Base-by-base conservation (phyloP, 1,140 invertebrate genomes). In the Brachionus manjavacas region DNA sequence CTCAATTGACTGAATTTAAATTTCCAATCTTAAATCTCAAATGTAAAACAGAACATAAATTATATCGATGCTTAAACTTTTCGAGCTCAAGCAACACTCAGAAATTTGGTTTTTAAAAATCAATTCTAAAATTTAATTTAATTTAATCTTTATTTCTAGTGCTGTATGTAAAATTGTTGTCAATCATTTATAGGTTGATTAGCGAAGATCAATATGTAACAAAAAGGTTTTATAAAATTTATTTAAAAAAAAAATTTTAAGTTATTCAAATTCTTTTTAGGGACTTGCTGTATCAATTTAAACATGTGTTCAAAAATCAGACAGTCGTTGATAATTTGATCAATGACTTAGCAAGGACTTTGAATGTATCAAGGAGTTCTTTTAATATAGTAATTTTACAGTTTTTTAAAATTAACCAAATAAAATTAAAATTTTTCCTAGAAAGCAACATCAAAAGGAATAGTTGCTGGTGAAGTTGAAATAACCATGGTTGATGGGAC, bases 231-330 rank as follows among this genome's bases (percentile, higher is more conserved):
- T 9, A 28, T 9, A 20, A 12, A 60, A 60, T 11, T 25, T 8
- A 9, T 28, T 78, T 55, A 9, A 78, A 25, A 31, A 6, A 46
- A 55, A 78, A 14, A 49, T 46, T 4, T 4, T n/a, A 28, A 31
- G 0, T n/a, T 28, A 35, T 12, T 78, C 12, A 39, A 35, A 35
- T 7, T 35, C 28, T 35, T 35, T 35, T 4, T 28, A 80, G 79
- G 46, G 79, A 81, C 35, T 12, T 81, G 9, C 28, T 28, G 55
- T 81, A 81, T 64, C 79, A 81, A 68, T 46, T 35, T 11, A 81
- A 81, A 46, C 79, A 60, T 64, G 9, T 81, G n/a, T 64, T 81
- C 23, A 60, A 60, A 81, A 41, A 20, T 12, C 79, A 81, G 64
- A 31, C 12, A 3, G 6, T 39, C 0, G 12, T 81, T 8, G 79